phyloP scores from a whole-genome alignment of 2,797 vertebrate genomes.

The Pangasius macronema region DNA sequence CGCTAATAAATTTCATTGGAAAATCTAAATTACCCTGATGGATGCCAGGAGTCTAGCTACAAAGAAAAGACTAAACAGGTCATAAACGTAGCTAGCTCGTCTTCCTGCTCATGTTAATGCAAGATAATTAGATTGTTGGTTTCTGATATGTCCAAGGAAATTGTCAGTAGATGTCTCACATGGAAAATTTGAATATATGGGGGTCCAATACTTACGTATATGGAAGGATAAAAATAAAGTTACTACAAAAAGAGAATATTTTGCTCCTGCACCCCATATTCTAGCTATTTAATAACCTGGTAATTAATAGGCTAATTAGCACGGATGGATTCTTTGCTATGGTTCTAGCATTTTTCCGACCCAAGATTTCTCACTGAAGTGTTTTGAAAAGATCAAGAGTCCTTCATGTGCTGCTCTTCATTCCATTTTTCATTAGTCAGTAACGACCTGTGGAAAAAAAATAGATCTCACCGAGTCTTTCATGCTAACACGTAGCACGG shows the following conservation, averaged over 20 bases:
- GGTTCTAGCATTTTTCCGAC: not conserved
- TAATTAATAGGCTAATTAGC: not conserved
- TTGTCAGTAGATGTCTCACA: not conserved
- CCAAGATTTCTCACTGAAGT: not conserved
- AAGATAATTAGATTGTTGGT: not conserved
- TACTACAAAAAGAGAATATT: not conserved
- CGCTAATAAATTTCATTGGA: not conserved
- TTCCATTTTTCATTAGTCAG: slow-evolving; percentile 3
- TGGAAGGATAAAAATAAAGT: not conserved
- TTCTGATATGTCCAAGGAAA: not conserved
- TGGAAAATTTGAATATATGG: not conserved
- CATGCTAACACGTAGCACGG: not conserved
- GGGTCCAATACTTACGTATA: not conserved
- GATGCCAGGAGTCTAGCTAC: not conserved
- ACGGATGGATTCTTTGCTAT: not conserved
- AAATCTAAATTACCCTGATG: not conserved
- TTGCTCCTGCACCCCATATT: not conserved
- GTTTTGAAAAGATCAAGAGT: not conserved
- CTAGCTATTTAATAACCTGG: not conserved
- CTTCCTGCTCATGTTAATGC: not conserved
- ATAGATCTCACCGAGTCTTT: not conserved
- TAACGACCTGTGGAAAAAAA: not conserved
- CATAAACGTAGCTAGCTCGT: not conserved
- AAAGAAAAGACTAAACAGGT: not conserved
- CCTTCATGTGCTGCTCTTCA: not conserved